Evolutionary conservation across 2,113 vertebrate genomes (phyloP), one percentile per base, ranked within the genome.

Genomic region (Centropus unirufus): DNA sequence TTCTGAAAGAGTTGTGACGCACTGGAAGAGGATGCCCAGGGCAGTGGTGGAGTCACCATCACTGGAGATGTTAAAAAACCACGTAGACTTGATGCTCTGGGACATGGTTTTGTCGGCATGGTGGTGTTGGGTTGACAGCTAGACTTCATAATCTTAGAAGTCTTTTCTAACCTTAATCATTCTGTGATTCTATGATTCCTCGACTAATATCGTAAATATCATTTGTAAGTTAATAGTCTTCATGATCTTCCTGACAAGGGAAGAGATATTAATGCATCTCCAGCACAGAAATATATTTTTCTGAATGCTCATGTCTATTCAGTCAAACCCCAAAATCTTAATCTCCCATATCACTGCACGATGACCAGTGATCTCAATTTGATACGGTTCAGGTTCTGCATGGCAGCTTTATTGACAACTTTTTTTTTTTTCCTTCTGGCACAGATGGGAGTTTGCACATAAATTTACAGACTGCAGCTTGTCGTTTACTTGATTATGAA

Each of bases 401-500:
- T 64, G 70, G 42, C 55, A 92, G 70, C 34, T 91, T 92, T 77
- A 91, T 90, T 77, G 80, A 75, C 46, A 55, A 87, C 78, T 77
- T 69, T 73, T 75, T 83, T 39, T 39, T 67, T 94, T 89, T 77
- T 54, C 82, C 57, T 92, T 62, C 90, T 88, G 68, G 68, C 78
- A 81, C 82, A 90, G 90, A 92, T 92, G 75, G 83, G 72, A 88
- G 13, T 90, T 92, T 92, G 89, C 76, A 92, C 47, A 92, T 88
- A 83, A 83, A 91, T 96, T 83, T 92, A 79, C 72, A 86, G 84
- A 66, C 78, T 52, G 64, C 63, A 90, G 47, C 81, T 93, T 94
- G 93, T 64, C 75, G 83, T 91, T 88, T 80, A 61, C 75, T 95
- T 94, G 82, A 94, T 92, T 91, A 92, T 81, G 64, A 95, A 94